Evolutionary conservation across 2,888 invertebrate species (phyloP).

Genomic region (Pilophorus perplexus): DNA sequence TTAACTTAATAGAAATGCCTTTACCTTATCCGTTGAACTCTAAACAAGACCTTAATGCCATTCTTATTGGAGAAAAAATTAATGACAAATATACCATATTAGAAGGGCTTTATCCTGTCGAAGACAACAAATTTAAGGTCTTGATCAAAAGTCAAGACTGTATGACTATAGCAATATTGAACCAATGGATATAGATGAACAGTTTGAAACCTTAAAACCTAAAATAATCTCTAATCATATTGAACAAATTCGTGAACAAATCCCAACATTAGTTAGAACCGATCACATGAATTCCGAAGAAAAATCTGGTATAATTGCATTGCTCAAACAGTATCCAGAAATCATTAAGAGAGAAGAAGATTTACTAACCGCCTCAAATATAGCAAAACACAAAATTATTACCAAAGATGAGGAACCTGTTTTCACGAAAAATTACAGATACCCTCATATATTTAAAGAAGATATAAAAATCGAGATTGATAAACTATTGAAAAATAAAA

Average conservation of each 20-base stretch:
- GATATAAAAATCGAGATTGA: conserved; percentile 33
- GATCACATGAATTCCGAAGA: conserved; percentile 35
- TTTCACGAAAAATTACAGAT: conserved; percentile 37
- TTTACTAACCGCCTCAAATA: conserved; percentile 6
- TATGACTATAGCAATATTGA: not conserved
- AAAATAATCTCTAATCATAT: too few species aligned
- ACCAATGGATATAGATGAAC: conserved; percentile 12
- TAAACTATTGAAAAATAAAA: conserved; percentile 36
- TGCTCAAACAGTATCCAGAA: conserved; percentile 26
- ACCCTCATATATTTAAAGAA: conserved; percentile 30
- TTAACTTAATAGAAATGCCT: not conserved
- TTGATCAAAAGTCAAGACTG: conserved; percentile 7
- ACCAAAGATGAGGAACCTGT: conserved; percentile 37
- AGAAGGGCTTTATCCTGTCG: not conserved
- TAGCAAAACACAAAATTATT: conserved; percentile 37
- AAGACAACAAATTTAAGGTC: not conserved
- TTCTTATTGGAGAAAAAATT: not conserved
- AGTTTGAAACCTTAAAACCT: not conserved
- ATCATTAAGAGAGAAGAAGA: conserved; percentile 35
- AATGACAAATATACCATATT: not conserved
- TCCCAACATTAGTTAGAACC: not conserved
- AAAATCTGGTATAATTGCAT: not conserved
- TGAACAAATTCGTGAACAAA: not conserved
- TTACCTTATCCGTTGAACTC: not conserved
- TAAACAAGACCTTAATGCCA: not conserved